Evolutionary conservation across 2,888 invertebrate genomes (phyloP).

Genomic region (Drosophila sordidapex): DNA sequence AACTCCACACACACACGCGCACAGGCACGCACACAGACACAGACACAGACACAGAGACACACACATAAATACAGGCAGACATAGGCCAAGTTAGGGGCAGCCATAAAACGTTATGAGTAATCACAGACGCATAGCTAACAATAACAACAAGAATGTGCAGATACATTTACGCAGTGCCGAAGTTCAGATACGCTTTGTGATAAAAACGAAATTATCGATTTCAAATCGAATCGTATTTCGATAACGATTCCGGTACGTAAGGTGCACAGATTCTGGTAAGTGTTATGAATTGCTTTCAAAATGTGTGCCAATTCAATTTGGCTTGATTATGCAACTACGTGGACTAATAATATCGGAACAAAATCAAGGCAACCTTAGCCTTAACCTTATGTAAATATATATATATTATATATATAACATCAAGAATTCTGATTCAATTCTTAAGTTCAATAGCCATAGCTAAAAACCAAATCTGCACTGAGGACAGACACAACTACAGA

Average conservation of each 20-base stretch:
- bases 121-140: slow-evolving; percentile 73
- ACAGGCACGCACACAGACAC: neutral
- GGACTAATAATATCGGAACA: neutral
- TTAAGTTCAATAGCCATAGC: too few species aligned
- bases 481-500: neutral
- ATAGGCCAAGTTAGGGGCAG: slow-evolving; percentile 22
- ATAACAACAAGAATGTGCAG: slow-evolving; percentile 20
- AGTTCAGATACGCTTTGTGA: slow-evolving; percentile 14
- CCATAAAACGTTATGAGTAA: slow-evolving; percentile 69
- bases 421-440: neutral
- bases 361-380: neutral
- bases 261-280: neutral
- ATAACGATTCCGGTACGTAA: neutral
- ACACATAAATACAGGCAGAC: neutral
- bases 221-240: neutral
- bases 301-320: neutral
- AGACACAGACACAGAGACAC: neutral
- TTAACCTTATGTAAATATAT: neutral
- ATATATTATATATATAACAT: neutral
- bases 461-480: too few species aligned
- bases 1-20: neutral
- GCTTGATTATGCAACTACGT: neutral
- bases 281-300: neutral
- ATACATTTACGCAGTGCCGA: neutral
- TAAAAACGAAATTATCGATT: neutral